Conservation (phyloP, 2,888 invertebrate species). For the Diadegma fenestrale region DNA sequence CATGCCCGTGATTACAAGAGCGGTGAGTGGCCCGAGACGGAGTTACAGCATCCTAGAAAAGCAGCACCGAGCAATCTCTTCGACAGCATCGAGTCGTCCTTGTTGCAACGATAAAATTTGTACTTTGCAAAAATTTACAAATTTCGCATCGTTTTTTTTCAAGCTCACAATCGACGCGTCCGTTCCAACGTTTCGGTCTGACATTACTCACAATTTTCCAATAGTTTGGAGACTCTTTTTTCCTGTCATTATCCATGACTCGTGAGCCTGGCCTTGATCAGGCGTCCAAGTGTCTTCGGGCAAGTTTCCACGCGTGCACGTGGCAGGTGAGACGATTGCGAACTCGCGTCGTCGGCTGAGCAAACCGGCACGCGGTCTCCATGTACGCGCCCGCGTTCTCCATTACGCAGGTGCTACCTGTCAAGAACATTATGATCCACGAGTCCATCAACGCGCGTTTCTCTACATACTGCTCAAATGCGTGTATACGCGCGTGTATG, state of each 20-base stretch:
- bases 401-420: constrained; percentile 68
- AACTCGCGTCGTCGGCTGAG: constrained; percentile 37
- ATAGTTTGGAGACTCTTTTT: background rate
- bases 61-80: constrained; percentile 10
- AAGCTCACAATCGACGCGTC: background rate
- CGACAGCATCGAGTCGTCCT: constrained; percentile 2
- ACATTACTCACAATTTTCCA: background rate
- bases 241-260: background rate
- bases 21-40: constrained; percentile 34
- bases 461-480: constrained; percentile 31
- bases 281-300: constrained; percentile 37
- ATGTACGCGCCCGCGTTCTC: constrained; percentile 59
- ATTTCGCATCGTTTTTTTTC: background rate
- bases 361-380: constrained; percentile 42
- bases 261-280: constrained; percentile 15
- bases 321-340: constrained; percentile 61
- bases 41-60: constrained; percentile 19
- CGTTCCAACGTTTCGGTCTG: background rate
- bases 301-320: constrained; percentile 29
- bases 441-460: constrained; percentile 68
- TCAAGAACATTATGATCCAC: constrained; percentile 72
- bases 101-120: background rate
- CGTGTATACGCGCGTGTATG: constrained; percentile 26
- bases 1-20: constrained; percentile 63
- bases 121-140: background rate